Percentiles rank a stretch among this genome's conserved stretches.
Conservation (phyloP, 2,113 vertebrate genomes). For the Mixornis gularis region DNA sequence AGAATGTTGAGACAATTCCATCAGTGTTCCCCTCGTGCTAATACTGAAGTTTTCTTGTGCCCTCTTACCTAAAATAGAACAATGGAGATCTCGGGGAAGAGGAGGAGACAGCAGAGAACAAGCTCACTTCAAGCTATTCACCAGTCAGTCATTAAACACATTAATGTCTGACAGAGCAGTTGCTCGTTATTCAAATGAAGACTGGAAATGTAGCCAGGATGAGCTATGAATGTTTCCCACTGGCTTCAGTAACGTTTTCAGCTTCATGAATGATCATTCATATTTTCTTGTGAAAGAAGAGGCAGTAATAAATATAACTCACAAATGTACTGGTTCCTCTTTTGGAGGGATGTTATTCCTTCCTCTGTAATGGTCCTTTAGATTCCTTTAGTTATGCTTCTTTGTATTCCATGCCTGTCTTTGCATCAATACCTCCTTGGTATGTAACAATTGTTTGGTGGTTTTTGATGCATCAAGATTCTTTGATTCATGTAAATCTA, state of each 20-base stretch:
- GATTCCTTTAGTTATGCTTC: background rate
- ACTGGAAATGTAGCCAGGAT: conserved; percentile 35
- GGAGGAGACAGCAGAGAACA: conserved; percentile 6
- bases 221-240: conserved; percentile 37
- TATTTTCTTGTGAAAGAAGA: conserved; percentile 41
- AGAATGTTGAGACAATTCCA: background rate
- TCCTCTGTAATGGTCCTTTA: background rate
- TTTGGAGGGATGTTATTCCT: background rate
- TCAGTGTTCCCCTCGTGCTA: background rate
- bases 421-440: background rate
- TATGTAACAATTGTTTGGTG: background rate
- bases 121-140: conserved; percentile 24
- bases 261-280: conserved; percentile 38
- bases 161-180: conserved; percentile 55
- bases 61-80: background rate
- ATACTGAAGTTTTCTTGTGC: background rate
- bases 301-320: background rate
- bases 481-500: background rate
- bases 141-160: conserved; percentile 27
- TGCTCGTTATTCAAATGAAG: conserved; percentile 36
- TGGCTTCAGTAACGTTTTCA: background rate
- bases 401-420: background rate
- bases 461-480: background rate
- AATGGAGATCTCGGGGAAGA: conserved; percentile 4
- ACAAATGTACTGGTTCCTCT: background rate